These are phyloP conservation scores for Dusona sp. DNA, from an alignment of 2,888 invertebrate species.

Conservation along the genomic window DNA sequence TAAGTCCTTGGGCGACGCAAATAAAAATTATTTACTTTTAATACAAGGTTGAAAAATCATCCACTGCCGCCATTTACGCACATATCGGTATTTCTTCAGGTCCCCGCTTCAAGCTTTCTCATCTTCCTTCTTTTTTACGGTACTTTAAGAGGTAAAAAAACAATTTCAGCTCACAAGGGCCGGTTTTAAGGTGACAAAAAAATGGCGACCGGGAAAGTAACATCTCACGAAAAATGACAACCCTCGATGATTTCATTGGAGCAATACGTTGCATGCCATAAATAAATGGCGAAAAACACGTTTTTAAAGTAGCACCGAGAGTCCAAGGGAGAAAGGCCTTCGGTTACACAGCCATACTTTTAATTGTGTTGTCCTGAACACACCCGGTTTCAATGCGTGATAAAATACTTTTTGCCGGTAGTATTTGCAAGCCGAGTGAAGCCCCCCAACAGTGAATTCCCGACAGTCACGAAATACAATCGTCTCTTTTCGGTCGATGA, in stretches of 20 bases:
- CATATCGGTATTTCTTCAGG: neutral
- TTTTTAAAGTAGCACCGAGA: neutral
- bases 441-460: slow-evolving; percentile 24
- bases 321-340: neutral
- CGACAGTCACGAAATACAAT: slow-evolving; percentile 33
- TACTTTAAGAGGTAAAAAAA: neutral
- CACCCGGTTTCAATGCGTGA: slow-evolving; percentile 12
- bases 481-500: slow-evolving; percentile 4
- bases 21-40: neutral
- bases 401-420: slow-evolving; percentile 14
- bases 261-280: neutral
- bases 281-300: slow-evolving; percentile 5
- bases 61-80: neutral
- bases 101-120: neutral
- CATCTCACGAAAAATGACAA: neutral
- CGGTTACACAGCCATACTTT: neutral
- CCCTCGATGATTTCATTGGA: slow-evolving; percentile 20
- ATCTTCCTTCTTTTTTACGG: neutral
- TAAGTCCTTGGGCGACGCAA: neutral
- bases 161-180: neutral
- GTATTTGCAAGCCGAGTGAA: slow-evolving; percentile 9
- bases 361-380: slow-evolving; percentile 31
- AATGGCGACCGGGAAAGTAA: neutral
- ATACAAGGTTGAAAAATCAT: neutral
- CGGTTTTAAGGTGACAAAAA: neutral